Evolutionary conservation across 2,888 invertebrate species (phyloP), one percentile per base, ranked within the genome.

Genomic region (Mythimna pallens): DNA sequence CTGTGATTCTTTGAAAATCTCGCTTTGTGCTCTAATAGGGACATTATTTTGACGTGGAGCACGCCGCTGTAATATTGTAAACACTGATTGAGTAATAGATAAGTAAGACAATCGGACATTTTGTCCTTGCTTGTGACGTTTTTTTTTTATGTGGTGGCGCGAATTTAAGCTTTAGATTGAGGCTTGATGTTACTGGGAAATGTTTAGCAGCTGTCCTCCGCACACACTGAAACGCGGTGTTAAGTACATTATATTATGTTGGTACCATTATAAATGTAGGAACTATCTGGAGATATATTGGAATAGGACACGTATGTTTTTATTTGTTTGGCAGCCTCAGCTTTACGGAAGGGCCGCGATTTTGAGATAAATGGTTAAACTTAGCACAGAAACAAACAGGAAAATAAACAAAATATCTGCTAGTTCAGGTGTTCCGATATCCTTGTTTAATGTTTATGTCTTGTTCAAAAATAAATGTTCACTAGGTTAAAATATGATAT

Each of bases 1-100:
- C 89, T 90, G 91, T 89, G 91, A 89, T 95, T 94, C 95, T 94
- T 94, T 94, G 95, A 92, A 95, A 94, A 92, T 88, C 89, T 93
- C 90, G 91, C 93, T 94, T 95, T 95, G 95, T 96, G 86, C 90
- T 93, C 91, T 96, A 96, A 96, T 96, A 94, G 95, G 96, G 95
- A 94, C 95, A 95, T 96, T 96, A 96, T 96, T 96, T 95, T 96
- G 96, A 96, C 95, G 93, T 93, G 92, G 87, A 94, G 92, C 94
- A 91, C 93, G 92, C 93, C 92, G 90, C 91, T 90, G 88, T 90
- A 92, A 94, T 94, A 93, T 92, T 94, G 95, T 94, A 96, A 96
- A 96, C 96, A 96, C 92, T 93, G 96, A 96, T 96, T 94, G 92
- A 93, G 92, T 89, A 47, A 93, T 85, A 90, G 96, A 96, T 96